Percentiles rank a stretch among this genome's conserved stretches.
Evolutionary conservation across 2,797 vertebrate species (phyloP).

Genomic region (Parotocinclus haroldoi): DNA sequence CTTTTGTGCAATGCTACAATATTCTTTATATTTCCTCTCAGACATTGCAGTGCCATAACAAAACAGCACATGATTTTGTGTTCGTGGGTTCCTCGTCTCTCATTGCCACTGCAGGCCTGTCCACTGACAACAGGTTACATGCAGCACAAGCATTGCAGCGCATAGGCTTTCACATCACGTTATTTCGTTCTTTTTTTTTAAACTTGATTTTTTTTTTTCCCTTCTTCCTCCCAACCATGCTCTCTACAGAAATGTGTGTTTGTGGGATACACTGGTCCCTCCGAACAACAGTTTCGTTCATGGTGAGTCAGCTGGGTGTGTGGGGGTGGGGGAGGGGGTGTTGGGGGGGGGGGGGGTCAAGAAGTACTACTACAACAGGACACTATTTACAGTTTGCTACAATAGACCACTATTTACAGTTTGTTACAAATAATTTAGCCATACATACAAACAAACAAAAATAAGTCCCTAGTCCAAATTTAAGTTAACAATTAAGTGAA

Average conservation of each 20-base stretch:
- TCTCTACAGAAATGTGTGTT: conserved; percentile 86
- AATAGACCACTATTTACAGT: no score
- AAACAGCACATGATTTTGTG: conserved; percentile 94
- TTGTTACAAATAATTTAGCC: no score
- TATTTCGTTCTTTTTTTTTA: no score
- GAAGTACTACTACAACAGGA: no score
- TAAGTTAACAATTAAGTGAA: no score
- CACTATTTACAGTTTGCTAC: no score
- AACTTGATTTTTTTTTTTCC: background rate
- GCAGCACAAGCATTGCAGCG: background rate
- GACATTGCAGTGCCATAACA: conserved; percentile 96
- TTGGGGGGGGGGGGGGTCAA: no score
- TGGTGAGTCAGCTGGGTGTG: conserved; percentile 74
- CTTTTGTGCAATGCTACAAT: conserved; percentile 15
- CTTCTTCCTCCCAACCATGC: background rate
- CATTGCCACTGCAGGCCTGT: conserved; percentile 92
- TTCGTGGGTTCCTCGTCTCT: conserved; percentile 95
- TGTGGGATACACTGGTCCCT: conserved; percentile 95
- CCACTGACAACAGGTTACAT: conserved; percentile 90
- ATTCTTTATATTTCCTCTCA: conserved; percentile 61
- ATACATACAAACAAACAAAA: no score
- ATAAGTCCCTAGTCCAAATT: no score
- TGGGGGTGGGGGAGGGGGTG: no score
- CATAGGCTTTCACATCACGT: background rate
- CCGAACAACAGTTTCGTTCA: conserved; percentile 87